A percentile compares a stretch with the other conserved stretches of the same genome.
These are phyloP conservation scores for Siphonodentalium dalli DNA, from an alignment of 2,888 invertebrate species.

Conservation along the genomic window DNA sequence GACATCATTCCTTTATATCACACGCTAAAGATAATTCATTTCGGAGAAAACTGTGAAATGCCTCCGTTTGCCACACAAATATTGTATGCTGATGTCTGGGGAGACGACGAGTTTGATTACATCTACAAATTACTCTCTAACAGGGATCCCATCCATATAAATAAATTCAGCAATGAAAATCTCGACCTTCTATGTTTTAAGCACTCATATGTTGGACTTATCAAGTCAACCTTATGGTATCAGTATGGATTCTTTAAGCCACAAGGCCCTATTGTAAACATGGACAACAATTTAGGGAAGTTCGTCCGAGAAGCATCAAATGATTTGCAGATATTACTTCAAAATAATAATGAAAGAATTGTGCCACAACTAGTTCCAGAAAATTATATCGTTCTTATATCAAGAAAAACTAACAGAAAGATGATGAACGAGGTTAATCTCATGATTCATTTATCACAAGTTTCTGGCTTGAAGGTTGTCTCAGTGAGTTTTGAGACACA, in stretches of 20 bases:
- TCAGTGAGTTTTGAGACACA: slow-evolving; percentile 49
- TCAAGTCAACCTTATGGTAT: slow-evolving; percentile 65
- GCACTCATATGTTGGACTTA: slow-evolving; percentile 62
- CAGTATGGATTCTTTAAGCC: slow-evolving; percentile 67
- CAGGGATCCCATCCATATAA: slow-evolving; percentile 37
- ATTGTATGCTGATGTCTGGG: slow-evolving; percentile 57
- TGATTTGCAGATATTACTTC: too few relatives aligned
- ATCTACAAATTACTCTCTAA: slow-evolving; percentile 62
- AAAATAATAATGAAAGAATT: too few relatives aligned
- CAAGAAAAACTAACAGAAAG: slow-evolving; percentile 63
- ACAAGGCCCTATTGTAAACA: slow-evolving; percentile 62
- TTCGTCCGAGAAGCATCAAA: too few relatives aligned
- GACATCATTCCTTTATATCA: slow-evolving; percentile 67
- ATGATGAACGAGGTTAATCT: slow-evolving; percentile 67
- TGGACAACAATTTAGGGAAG: too few relatives aligned
- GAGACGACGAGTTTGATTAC: slow-evolving; percentile 45
- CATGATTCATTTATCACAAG: slow-evolving; percentile 43
- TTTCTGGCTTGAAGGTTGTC: slow-evolving; percentile 46
- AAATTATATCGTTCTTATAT: slow-evolving; percentile 52
- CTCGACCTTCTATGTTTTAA: slow-evolving; percentile 64
- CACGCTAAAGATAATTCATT: slow-evolving; percentile 51
- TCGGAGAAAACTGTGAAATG: not conserved
- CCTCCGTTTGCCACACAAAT: slow-evolving; percentile 41
- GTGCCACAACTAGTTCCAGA: slow-evolving; percentile 18
- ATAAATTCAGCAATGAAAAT: slow-evolving; percentile 31